Evolutionary conservation across 2,113 vertebrate genomes (phyloP).

Genomic region (Oreochromis tanganicae): DNA sequence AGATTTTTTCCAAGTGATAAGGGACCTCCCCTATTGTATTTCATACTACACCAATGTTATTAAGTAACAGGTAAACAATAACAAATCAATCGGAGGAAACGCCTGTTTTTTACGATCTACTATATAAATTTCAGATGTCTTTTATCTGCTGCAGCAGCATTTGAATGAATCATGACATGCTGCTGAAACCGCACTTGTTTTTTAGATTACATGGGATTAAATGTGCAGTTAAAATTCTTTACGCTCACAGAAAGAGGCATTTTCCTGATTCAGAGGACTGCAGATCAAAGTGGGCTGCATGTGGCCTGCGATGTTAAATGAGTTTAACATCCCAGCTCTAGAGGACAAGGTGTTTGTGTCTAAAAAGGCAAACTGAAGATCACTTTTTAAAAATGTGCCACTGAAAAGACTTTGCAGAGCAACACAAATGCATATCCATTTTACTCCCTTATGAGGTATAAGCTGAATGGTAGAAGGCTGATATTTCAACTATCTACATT

Average conservation of each 20-base stretch:
- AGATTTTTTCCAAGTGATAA: background rate
- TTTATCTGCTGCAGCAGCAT: background rate
- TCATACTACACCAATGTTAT: background rate
- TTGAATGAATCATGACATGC: background rate
- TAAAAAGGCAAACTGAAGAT: background rate
- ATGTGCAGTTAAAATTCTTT: background rate
- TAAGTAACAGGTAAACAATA: background rate
- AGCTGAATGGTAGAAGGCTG: background rate
- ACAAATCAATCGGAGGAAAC: too few species aligned
- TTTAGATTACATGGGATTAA: background rate
- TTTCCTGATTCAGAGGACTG: background rate
- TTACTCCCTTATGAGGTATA: background rate
- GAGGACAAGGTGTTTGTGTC: background rate
- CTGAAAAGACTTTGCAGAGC: background rate
- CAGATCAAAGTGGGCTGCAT: background rate
- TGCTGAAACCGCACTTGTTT: background rate
- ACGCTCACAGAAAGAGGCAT: background rate
- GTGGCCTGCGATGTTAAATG: background rate
- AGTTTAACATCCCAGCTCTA: background rate
- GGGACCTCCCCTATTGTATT: background rate
- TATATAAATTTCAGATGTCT: background rate
- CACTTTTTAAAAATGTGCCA: background rate
- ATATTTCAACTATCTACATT: background rate
- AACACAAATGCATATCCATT: background rate
- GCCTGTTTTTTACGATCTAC: too few species aligned